A percentile compares a stretch with the other conserved stretches of the same genome.
phyloP scores from a whole-genome alignment of 2,888 invertebrate species.

The Drosophila nigritarsus region DNA sequence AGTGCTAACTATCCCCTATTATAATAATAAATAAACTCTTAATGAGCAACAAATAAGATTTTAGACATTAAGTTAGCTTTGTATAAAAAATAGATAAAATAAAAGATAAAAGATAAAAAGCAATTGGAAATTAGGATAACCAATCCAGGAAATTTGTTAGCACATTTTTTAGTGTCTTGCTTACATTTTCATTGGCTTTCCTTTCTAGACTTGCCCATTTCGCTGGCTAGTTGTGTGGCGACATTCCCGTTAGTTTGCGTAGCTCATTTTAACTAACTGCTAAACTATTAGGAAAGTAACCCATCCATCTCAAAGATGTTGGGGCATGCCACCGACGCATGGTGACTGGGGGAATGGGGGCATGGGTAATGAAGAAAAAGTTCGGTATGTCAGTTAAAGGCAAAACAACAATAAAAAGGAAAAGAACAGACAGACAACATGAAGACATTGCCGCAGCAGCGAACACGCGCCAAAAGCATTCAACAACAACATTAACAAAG shows the following conservation, averaged over 20 bases:
- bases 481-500: constrained; percentile 61
- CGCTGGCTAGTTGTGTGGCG: constrained; percentile 1
- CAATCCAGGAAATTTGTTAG: background rate
- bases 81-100: background rate
- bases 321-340: constrained; percentile 28
- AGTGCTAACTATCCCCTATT: too few relatives aligned
- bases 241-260: constrained; percentile 24
- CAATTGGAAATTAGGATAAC: background rate
- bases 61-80: background rate
- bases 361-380: constrained; percentile 72
- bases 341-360: constrained; percentile 26
- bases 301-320: constrained; percentile 68
- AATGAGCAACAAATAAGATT: background rate
- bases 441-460: constrained; percentile 62
- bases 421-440: constrained; percentile 69
- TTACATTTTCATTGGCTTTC: background rate
- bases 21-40: too few relatives aligned
- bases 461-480: constrained; percentile 76
- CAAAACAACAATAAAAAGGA: constrained; percentile 77
- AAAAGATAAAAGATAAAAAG: background rate
- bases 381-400: constrained; percentile 74
- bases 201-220: background rate
- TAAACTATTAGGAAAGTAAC: constrained; percentile 76
- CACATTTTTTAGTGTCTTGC: background rate
- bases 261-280: constrained; percentile 76